Evolutionary conservation across 2,797 vertebrate genomes (phyloP), one percentile per base, ranked within the genome.

Genomic region (Tapera naevia): DNA sequence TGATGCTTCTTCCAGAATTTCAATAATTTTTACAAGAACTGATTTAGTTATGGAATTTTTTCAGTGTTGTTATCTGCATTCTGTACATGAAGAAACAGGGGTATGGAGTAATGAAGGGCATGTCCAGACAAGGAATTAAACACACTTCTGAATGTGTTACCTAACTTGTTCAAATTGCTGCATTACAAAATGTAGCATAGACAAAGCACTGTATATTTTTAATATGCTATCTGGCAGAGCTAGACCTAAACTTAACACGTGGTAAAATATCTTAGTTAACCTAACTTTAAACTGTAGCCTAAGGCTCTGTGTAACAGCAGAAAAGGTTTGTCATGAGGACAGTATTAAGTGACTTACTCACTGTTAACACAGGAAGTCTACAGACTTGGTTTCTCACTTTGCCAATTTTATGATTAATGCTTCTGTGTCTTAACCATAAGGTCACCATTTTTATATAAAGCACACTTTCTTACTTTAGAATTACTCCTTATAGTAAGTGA

Each of bases 101-200:
- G 30, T 43, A 80, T 51, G 62, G 67, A 91, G 80, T 86, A 90
- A 93, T 21, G 79, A 88, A 90, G 76, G 62, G 69, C 92, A 86
- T 71, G 94, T 92, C 89, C 89, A 92, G 92, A 89, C 96, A 96
- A 70, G 73, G 50, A 83, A 43, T 81, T 91, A 79, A 92, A 86
- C 8, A 2, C 54, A 56, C 62, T 78, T 90, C 86, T 89, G 80
- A 91, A 64, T 69, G 80, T 67, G 64, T 93, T 95, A 96, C 93
- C 87, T 84, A 97, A 96, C 85, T 83, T 75, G 37, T 70, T 94
- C 86, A 81, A 94, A 96, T 87, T 90, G 83, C 71, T 74, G 88
- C 66, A 66, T 88, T 88, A 88, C 70, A 89, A 92, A 95, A 92
- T 56, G 43, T 57, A 84, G 70, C 10, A 45, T 18, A 79, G 86